These are phyloP conservation scores for Montifringilla adamsi DNA, from an alignment of 2,113 vertebrate species.

Conservation along the genomic window DNA sequence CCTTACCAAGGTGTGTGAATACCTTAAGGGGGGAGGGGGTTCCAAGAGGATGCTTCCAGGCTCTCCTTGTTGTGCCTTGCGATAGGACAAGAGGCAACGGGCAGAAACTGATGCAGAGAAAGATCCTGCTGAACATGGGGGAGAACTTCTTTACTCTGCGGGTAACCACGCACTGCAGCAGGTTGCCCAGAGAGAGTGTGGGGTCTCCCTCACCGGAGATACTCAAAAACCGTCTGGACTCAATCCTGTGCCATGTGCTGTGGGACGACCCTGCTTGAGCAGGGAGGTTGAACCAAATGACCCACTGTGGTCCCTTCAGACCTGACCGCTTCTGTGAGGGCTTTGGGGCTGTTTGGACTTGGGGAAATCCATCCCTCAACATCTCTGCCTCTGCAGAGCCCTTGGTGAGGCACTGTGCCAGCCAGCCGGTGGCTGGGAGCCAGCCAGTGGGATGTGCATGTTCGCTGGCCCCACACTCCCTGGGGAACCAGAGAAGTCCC, in stretches of 20 bases:
- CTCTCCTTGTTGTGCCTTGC: neutral
- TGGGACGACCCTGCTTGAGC: fast-evolving
- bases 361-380: neutral
- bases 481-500: no score
- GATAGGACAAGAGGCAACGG: neutral
- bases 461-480: fast-evolving
- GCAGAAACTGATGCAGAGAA: neutral
- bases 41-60: no score
- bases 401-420: fast-evolving
- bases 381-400: neutral
- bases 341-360: neutral
- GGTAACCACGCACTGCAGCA: fast-evolving
- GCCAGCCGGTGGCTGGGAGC: neutral
- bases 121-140: neutral
- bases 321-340: neutral
- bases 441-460: neutral
- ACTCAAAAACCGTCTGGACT: fast-evolving
- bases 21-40: neutral
- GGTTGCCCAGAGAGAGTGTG: fast-evolving
- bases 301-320: neutral
- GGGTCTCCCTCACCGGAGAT: neutral
- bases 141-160: neutral
- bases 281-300: neutral
- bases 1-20: neutral
- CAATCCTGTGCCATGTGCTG: fast-evolving